Conservation (phyloP, 2,888 invertebrate species). For the Morinoia aosen region DNA sequence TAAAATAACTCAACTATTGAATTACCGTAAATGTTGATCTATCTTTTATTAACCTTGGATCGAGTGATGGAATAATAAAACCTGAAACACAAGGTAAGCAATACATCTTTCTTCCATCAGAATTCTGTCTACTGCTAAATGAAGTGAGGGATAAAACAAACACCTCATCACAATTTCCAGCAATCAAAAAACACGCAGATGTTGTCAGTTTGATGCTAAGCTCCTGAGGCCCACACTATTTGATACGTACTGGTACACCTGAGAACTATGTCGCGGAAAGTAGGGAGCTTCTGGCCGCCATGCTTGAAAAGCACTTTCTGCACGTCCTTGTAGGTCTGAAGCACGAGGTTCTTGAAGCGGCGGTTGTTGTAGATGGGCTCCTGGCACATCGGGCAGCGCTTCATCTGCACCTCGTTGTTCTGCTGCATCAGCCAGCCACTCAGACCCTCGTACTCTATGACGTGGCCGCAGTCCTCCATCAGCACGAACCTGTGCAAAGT, state of each 20-base stretch:
- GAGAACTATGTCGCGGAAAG: background rate
- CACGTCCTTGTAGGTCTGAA: constrained; percentile 54
- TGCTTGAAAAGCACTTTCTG: constrained; percentile 57
- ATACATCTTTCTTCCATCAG: no score
- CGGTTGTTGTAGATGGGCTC: constrained; percentile 76
- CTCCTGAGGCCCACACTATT: no score
- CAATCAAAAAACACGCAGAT: no score
- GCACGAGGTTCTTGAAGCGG: constrained; percentile 71
- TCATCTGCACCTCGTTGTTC: constrained; percentile 68
- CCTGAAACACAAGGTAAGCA: no score
- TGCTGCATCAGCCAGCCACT: constrained; percentile 70
- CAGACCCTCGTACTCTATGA: constrained; percentile 71
- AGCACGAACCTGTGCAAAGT: constrained; percentile 69
- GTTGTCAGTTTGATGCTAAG: no score
- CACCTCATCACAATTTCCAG: no score
- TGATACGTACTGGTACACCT: background rate
- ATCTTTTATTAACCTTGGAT: no score
- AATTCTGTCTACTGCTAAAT: no score
- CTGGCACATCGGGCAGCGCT: constrained; percentile 77
- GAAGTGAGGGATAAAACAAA: no score
- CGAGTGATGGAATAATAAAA: no score
- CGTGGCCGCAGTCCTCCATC: constrained; percentile 70
- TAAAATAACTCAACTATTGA: no score
- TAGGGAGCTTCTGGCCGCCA: background rate
- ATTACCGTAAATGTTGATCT: no score